A percentile compares a stretch with the other conserved stretches of the same genome.
These are phyloP conservation scores for Lichenostomus cassidix DNA, from an alignment of 2,113 vertebrate genomes.

Conservation along the genomic window DNA sequence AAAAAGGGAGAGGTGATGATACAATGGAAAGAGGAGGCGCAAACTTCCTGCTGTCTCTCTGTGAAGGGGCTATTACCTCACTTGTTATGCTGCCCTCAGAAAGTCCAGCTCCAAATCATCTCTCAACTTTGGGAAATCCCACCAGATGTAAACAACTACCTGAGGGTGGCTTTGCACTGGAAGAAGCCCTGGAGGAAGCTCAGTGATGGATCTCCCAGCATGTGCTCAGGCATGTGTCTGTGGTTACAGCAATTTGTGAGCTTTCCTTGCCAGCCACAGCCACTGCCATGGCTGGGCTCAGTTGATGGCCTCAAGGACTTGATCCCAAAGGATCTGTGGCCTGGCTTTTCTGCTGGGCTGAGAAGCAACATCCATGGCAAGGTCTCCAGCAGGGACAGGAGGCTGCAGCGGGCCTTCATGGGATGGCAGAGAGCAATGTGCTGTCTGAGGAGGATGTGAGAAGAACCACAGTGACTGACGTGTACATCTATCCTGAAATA, in stretches of 20 bases:
- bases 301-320: not conserved
- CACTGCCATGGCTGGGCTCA: accelerated
- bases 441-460: not conserved
- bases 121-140: slow-evolving; percentile 29
- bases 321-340: not conserved
- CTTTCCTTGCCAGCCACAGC: accelerated
- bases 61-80: not conserved
- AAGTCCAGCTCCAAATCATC: slow-evolving; percentile 38
- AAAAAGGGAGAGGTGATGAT: slow-evolving; percentile 16
- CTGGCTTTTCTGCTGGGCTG: not conserved
- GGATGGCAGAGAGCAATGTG: accelerated
- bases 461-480: not conserved
- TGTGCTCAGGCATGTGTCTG: accelerated
- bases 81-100: slow-evolving; percentile 10
- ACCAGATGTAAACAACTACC: not conserved
- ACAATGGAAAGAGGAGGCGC: slow-evolving; percentile 43
- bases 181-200: not conserved
- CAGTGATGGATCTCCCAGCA: not conserved
- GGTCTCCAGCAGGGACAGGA: not conserved
- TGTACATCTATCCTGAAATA: not conserved
- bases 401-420: not conserved
- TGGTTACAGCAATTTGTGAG: accelerated
- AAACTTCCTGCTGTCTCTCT: slow-evolving; percentile 9
- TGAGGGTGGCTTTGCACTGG: accelerated
- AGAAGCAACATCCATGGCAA: accelerated